A percentile compares a stretch with the other conserved stretches of the same genome.
Evolutionary conservation across 2,113 vertebrate species (phyloP).

Genomic region (Actenoides lindsayi): DNA sequence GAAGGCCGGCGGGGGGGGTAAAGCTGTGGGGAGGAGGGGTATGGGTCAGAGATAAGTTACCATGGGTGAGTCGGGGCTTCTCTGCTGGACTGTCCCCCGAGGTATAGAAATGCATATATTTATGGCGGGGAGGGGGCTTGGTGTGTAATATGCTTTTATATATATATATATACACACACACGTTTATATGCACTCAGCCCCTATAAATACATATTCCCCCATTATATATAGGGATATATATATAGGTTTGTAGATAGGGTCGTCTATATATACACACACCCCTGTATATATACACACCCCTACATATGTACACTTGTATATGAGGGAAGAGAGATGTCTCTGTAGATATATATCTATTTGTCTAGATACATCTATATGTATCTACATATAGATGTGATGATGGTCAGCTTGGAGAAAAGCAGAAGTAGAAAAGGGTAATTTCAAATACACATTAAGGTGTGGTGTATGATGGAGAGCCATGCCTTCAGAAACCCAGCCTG

Average conservation of each 20-base stretch:
- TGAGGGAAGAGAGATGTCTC: not conserved
- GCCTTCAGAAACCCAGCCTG: not conserved
- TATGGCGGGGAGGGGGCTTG: too few relatives aligned
- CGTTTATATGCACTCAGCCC: too few relatives aligned
- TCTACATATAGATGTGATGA: not conserved
- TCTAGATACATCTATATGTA: not conserved
- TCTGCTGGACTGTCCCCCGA: not conserved
- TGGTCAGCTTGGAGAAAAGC: not conserved
- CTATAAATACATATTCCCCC: not conserved
- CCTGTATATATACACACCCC: not conserved
- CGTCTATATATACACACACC: not conserved
- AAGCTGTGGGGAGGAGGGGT: fast-evolving
- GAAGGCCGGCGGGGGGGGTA: fast-evolving
- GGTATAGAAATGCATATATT: too few relatives aligned
- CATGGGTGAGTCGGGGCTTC: fast-evolving
- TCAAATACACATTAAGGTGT: not conserved
- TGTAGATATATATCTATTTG: not conserved
- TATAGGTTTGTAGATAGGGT: not conserved
- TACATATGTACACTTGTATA: too few relatives aligned
- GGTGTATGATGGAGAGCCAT: not conserved
- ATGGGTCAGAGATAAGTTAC: fast-evolving
- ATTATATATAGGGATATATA: not conserved
- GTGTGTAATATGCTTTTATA: too few relatives aligned
- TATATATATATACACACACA: too few relatives aligned
- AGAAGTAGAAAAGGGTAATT: not conserved